Base-by-base conservation (phyloP, 1,140 invertebrate species). In the Brachionus manjavacas region DNA sequence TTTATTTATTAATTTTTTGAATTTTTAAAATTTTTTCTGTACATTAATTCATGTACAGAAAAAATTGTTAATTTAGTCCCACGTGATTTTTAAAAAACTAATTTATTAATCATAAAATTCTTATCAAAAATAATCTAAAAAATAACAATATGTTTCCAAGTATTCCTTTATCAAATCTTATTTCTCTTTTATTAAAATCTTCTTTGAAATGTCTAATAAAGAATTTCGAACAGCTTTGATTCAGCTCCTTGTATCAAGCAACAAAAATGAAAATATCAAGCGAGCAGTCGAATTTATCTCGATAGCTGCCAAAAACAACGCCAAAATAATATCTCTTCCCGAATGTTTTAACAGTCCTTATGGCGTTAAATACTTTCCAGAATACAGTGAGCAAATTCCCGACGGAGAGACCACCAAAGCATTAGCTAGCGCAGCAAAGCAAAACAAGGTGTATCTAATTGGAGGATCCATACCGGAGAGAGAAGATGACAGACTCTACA, bases 291-390 rank as follows among this genome's bases (percentile, higher is more conserved):
- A 91, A 64, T 91, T 93, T 74, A 94, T 97, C 76, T 91, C 92
- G 86, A 90, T 92, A 83, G 95, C 94, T 3, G 93, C 93, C 86
- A 87, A 92, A 84, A 91, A 92, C 76, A 92, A 94, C 16, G 94
- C 95, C 0, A 91, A 94, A 52, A 86, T 98, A 28, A 91, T 97
- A 14, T 92, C 92, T 0, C 88, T 97, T 12, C 95, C 95, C 0
- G 89, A 98, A 91, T 97, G 95, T 87, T 98, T 97, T 86, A 97
- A 97, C 90, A 95, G 93, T 35, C 95, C 95, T 0, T 97, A 97
- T 90, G 95, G 95, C 85, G 94, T 94, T 39, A 93, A 93, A 86
- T 93, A 93, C 87, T 97, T 97, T 88, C 88, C 91, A 1, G 91
- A 95, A 87, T 96, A 96, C 90, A 94, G 95, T 0, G 96, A 97